Evolutionary conservation across 1,140 invertebrate species (phyloP), one percentile per base, ranked within the genome.

Genomic region (Calliopsis andreniformis): DNA sequence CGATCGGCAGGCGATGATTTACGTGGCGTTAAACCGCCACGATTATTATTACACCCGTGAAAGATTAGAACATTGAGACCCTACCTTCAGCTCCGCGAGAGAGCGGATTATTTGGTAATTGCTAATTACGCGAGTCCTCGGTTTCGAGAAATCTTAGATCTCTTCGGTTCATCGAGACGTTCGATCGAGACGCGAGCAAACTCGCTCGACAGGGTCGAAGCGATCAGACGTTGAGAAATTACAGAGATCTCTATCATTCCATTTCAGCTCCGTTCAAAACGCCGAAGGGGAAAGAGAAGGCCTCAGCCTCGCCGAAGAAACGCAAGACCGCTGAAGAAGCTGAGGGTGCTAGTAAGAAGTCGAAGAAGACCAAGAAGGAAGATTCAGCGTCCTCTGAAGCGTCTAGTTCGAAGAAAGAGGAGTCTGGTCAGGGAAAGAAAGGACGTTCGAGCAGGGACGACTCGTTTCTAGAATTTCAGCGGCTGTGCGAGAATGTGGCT

Each of bases 391-490:
- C 51, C 0, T 30, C 25, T 1, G 64, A 66, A 20, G 61, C 66
- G n/a, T 51, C 56, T 16, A 64, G 6, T 25, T 64, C 55, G 4
- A 42, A 30, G 63, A 69, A 58, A 53, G 28, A 25, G n/a, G n/a
- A n/a, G n/a, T n/a, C n/a, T n/a, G n/a, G 1, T 12, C 66, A 25
- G 8, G 35, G 1, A 55, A 76, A 20, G 18, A 51, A 25, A n/a
- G 20, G 67, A 66, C 20, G 49, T 35, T 0, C 70, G 14, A 79
- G 73, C 25, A 86, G 94, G 66, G 96, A 97, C 89, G 93, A 96
- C 85, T 93, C 93, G 55, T 97, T 98, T 88, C 92, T 94, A 53
- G 95, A 96, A 84, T 98, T 98, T 90, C 93, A 95, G 77, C 92
- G 93, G 28, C 87, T 98, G 12, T 97, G 97, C 91, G 94, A 94